phyloP scores from a whole-genome alignment of 2,113 vertebrate genomes.

The Cavia porcellus region DNA sequence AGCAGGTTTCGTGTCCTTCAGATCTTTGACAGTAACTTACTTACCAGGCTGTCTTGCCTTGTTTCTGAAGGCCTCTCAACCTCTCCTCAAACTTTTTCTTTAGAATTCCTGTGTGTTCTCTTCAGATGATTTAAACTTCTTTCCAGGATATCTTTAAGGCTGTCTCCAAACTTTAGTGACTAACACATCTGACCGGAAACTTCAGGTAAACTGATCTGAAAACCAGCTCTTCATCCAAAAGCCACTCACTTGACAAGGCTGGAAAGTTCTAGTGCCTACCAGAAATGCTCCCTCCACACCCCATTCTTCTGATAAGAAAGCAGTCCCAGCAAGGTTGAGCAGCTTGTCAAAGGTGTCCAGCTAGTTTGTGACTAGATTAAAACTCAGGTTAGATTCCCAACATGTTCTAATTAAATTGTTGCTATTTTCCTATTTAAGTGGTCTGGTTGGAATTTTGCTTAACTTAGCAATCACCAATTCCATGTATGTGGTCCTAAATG shows the following conservation, averaged over 20 bases:
- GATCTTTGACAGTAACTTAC: slow-evolving; percentile 46
- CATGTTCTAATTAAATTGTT: not conserved
- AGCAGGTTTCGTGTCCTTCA: slow-evolving; percentile 43
- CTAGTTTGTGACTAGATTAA: not conserved
- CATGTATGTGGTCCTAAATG: not conserved
- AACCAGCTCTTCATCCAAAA: not conserved
- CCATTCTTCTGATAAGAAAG: not conserved
- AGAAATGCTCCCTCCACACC: not conserved
- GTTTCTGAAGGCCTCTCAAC: not conserved
- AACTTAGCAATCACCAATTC: not conserved
- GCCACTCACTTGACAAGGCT: not conserved
- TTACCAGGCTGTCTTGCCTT: not conserved
- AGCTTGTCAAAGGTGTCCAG: not conserved
- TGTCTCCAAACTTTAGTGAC: not conserved
- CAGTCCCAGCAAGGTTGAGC: not conserved
- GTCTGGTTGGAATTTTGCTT: not conserved
- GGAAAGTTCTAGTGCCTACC: fast-evolving
- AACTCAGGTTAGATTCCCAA: not conserved
- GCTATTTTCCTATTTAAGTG: not conserved
- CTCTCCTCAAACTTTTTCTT: slow-evolving; percentile 57
- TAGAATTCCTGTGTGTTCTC: slow-evolving; percentile 1
- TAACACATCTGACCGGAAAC: not conserved
- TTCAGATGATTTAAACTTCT: not conserved
- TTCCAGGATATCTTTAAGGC: slow-evolving; percentile 49
- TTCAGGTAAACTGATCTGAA: not conserved